These are phyloP conservation scores for Astur gentilis DNA, from an alignment of 2,113 vertebrate genomes.

Conservation along the genomic window DNA sequence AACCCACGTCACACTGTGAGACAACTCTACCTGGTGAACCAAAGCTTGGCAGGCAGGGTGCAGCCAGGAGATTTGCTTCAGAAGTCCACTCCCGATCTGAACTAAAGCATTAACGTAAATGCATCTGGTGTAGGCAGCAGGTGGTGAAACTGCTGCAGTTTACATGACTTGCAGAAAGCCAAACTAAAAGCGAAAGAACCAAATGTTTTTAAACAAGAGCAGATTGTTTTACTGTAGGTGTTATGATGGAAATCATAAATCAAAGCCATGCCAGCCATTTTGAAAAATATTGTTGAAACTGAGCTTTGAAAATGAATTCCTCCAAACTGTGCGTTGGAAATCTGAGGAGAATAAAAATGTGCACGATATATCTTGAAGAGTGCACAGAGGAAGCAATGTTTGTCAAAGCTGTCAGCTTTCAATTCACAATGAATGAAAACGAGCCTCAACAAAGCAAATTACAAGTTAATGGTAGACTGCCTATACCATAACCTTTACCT, in stretches of 20 bases:
- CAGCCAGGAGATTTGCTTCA: neutral
- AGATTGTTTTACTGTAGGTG: constrained; percentile 55
- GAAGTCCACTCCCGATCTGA: neutral
- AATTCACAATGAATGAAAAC: neutral
- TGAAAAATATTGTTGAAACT: constrained; percentile 31
- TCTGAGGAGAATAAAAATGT: neutral
- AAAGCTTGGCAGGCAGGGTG: neutral
- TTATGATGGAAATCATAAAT: constrained; percentile 25
- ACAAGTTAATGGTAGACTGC: neutral
- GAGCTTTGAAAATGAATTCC: constrained; percentile 20
- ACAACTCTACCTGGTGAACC: neutral
- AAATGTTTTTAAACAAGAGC: constrained; percentile 33
- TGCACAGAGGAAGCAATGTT: neutral
- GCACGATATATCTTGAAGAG: neutral
- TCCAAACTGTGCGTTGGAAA: neutral
- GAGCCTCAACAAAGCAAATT: neutral
- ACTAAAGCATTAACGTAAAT: neutral
- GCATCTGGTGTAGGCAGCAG: neutral
- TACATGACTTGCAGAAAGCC: neutral
- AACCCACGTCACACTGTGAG: neutral
- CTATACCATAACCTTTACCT: neutral
- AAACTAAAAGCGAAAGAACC: neutral
- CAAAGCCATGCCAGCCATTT: constrained; percentile 33
- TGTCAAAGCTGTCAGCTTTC: neutral
- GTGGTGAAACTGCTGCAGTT: constrained; percentile 17